Percentiles rank a stretch among this genome's conserved stretches.
phyloP scores from a whole-genome alignment of 2,113 vertebrate genomes.

The Alexandromys fortis region DNA sequence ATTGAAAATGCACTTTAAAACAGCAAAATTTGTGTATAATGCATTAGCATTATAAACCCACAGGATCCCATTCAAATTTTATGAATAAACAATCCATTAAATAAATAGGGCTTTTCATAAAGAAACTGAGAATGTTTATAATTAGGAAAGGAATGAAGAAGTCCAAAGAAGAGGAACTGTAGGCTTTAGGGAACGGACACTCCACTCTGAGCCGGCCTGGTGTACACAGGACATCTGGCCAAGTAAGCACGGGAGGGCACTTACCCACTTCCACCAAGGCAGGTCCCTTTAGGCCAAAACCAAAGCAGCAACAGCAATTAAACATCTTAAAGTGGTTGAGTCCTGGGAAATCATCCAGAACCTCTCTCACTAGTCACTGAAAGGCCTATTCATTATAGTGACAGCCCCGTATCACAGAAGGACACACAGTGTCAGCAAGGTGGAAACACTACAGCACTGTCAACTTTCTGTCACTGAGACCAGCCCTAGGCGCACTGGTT shows the following conservation, averaged over 20 bases:
- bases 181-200: neutral
- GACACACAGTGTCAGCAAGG: constrained; percentile 48
- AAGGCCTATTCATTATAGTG: constrained; percentile 46
- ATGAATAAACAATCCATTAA: constrained; percentile 45
- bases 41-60: constrained; percentile 69
- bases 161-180: neutral
- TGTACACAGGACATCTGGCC: neutral
- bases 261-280: neutral
- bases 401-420: neutral
- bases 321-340: neutral
- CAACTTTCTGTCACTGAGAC: constrained; percentile 29
- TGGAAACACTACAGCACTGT: neutral
- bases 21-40: constrained; percentile 69
- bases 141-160: neutral
- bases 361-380: neutral
- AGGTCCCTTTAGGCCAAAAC: neutral
- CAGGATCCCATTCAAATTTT: constrained; percentile 69
- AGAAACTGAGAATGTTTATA: constrained; percentile 45
- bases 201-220: neutral
- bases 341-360: neutral
- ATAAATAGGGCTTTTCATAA: constrained; percentile 27
- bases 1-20: constrained; percentile 74
- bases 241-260: neutral
- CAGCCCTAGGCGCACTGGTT: constrained; percentile 19
- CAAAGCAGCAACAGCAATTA: constrained; percentile 17